A percentile compares a stretch with the other conserved stretches of the same genome.
These are phyloP conservation scores for Ictalurus furcatus DNA, from an alignment of 2,113 vertebrate genomes.

Conservation along the genomic window DNA sequence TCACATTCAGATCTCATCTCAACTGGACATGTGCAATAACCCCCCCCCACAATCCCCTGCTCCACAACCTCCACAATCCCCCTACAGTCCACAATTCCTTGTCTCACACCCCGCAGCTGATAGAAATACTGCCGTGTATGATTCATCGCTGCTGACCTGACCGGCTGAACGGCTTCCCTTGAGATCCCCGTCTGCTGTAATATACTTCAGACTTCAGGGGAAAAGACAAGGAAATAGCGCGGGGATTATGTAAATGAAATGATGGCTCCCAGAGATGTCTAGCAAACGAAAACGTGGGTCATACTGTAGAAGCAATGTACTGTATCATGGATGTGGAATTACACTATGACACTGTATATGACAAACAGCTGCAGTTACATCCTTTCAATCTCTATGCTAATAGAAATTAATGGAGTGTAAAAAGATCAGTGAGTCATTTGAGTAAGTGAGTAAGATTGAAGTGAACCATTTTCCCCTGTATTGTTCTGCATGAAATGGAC, in stretches of 20 bases:
- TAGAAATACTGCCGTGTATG: slow-evolving; percentile 46
- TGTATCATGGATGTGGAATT: background rate
- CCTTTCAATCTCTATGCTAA: slow-evolving; percentile 11
- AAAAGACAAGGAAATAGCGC: background rate
- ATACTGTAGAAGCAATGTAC: background rate
- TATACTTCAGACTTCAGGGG: slow-evolving; percentile 39
- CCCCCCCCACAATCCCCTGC: background rate
- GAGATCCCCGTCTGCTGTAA: background rate
- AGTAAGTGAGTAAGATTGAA: slow-evolving; percentile 15
- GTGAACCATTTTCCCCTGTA: background rate
- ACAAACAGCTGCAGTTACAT: slow-evolving; percentile 7
- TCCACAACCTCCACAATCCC: background rate
- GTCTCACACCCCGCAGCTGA: slow-evolving; percentile 42
- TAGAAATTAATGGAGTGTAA: slow-evolving; percentile 12
- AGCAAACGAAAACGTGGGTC: background rate
- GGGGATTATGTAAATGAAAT: slow-evolving; percentile 13
- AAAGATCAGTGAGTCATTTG: background rate
- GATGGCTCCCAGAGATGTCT: background rate
- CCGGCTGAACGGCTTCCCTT: slow-evolving; percentile 35
- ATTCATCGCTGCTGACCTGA: slow-evolving; percentile 55
- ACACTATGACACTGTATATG: background rate
- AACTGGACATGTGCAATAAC: slow-evolving; percentile 46
- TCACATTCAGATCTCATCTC: slow-evolving; percentile 57
- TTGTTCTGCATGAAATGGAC: slow-evolving; percentile 12
- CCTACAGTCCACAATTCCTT: background rate